Conservation (phyloP, 2,797 vertebrate genomes). For the Hippoglossus hippoglossus region DNA sequence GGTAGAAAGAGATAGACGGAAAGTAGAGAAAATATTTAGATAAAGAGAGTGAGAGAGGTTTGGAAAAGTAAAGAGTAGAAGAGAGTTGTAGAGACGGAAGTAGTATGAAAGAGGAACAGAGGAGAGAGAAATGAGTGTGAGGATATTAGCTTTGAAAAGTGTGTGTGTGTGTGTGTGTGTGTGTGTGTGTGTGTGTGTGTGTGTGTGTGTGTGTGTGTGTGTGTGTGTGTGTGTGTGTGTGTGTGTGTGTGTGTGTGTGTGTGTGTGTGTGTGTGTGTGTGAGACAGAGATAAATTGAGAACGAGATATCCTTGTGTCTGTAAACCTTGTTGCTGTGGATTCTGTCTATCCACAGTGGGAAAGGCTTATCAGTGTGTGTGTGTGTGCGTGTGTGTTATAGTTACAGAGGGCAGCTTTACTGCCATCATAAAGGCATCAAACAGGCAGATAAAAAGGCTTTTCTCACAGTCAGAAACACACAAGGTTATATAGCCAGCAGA, state of each 20-base stretch:
- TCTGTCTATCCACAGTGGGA: slow-evolving; percentile 19
- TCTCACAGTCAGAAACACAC: slow-evolving; percentile 8
- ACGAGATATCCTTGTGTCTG: slow-evolving; percentile 13
- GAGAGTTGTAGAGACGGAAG: slow-evolving; percentile 3
- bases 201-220: neutral
- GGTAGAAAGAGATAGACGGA: neutral
- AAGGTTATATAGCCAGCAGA: neutral
- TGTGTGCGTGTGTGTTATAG: slow-evolving; percentile 12
- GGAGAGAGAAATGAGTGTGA: neutral
- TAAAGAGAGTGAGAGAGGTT: slow-evolving; percentile 5
- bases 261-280: neutral
- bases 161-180: neutral
- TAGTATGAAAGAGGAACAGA: slow-evolving; percentile 5
- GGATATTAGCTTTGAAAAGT: neutral
- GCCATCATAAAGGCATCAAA: slow-evolving; percentile 48
- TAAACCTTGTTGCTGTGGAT: slow-evolving; percentile 36
- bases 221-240: too few relatives aligned
- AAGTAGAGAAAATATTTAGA: slow-evolving; percentile 16
- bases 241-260: too few relatives aligned
- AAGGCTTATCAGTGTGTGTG: slow-evolving; percentile 34
- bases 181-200: neutral
- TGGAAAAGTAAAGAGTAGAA: slow-evolving; percentile 13
- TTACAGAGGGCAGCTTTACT: slow-evolving; percentile 60
- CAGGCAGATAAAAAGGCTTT: slow-evolving; percentile 28
- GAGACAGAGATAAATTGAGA: slow-evolving; percentile 20